Evolutionary conservation across 2,797 vertebrate species (phyloP).

Genomic region (Pitangus sulphuratus): DNA sequence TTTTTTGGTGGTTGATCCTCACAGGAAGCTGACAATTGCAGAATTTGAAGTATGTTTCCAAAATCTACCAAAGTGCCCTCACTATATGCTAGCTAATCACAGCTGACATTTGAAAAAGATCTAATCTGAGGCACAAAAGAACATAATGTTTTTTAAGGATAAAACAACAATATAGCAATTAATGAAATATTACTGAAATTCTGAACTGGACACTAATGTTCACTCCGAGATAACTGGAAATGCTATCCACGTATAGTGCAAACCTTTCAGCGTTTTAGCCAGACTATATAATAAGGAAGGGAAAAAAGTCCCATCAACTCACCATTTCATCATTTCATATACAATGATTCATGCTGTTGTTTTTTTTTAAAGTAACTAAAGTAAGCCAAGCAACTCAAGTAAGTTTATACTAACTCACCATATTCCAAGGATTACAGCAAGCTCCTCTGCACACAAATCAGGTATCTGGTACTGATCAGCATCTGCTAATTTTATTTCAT

Average conservation of each 20-base stretch:
- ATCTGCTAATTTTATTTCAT: slow-evolving; percentile 86
- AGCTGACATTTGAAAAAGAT: background rate
- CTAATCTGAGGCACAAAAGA: background rate
- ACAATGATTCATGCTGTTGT: background rate
- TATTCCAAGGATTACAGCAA: slow-evolving; percentile 90
- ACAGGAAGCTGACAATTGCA: background rate
- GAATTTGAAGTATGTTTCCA: background rate
- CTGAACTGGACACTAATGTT: background rate
- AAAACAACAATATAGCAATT: background rate
- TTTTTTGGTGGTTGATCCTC: background rate
- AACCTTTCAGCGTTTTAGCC: background rate
- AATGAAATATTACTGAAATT: background rate
- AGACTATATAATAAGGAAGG: background rate
- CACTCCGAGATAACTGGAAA: background rate
- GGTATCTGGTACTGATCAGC: slow-evolving; percentile 84
- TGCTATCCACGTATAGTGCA: background rate
- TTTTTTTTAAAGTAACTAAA: background rate
- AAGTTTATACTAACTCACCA: slow-evolving; percentile 82
- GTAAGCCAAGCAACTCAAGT: too few species aligned
- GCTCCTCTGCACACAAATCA: slow-evolving; percentile 90
- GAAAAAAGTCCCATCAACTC: background rate
- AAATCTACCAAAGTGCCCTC: background rate
- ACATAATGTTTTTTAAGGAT: background rate
- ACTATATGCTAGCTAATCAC: background rate
- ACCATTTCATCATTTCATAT: background rate